These are phyloP conservation scores for Podabrus alpinus DNA, from an alignment of 2,888 invertebrate genomes.

Conservation along the genomic window DNA sequence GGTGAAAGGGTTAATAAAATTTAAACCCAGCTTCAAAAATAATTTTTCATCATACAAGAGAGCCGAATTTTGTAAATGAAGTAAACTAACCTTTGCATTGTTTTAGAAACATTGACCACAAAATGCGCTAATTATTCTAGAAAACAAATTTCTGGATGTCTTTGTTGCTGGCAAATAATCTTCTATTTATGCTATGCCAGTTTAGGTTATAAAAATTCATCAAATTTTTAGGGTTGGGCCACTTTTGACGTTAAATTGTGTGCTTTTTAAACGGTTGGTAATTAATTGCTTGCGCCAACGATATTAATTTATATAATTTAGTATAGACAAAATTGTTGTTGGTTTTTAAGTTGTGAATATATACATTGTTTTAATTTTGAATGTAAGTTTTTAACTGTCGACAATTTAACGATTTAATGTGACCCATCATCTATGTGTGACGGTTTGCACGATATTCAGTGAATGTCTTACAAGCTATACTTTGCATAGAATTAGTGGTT, in stretches of 20 bases:
- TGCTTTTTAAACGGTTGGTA: slow-evolving; percentile 5
- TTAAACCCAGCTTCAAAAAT: too few relatives aligned
- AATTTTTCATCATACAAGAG: too few relatives aligned
- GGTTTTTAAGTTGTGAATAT: neutral
- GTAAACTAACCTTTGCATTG: neutral
- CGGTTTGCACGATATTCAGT: slow-evolving; percentile 36
- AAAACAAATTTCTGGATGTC: slow-evolving; percentile 17
- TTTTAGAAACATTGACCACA: neutral
- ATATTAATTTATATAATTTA: neutral
- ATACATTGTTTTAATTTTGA: neutral
- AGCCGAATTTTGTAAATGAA: neutral
- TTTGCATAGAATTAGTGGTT: slow-evolving; percentile 91
- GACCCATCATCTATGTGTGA: slow-evolving; percentile 30
- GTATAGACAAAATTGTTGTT: neutral
- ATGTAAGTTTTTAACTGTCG: neutral
- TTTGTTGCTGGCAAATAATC: slow-evolving; percentile 22
- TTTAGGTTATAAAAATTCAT: slow-evolving; percentile 31
- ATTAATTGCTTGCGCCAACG: neutral
- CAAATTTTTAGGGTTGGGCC: slow-evolving; percentile 24
- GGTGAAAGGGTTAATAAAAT: too few relatives aligned
- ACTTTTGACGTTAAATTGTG: slow-evolving; percentile 32
- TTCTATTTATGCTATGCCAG: slow-evolving; percentile 21
- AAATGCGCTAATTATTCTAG: slow-evolving; percentile 5
- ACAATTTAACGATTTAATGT: slow-evolving; percentile 24
- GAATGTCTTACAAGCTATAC: slow-evolving; percentile 76